Base-by-base conservation (phyloP, 2,888 invertebrate genomes). In the Apotomis turbidana region DNA sequence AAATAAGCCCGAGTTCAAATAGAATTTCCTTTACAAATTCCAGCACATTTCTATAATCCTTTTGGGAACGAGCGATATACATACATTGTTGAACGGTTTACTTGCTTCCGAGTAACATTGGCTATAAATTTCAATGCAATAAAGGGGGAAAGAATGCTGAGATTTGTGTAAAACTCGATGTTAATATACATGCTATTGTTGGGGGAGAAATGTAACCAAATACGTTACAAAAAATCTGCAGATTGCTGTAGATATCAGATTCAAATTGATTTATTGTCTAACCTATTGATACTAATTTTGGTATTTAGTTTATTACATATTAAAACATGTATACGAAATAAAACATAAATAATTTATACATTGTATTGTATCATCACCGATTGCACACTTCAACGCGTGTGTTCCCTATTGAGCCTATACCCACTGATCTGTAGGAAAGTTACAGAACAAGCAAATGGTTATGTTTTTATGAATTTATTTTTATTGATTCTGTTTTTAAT, bases 71-170 rank as follows among this genome's bases (percentile, higher is more conserved):
- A 46, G 13, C 68, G 46, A 55, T 61, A 61, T 61, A 69, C 44
- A 68, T 54, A 44, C 27, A 61, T 46, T 61, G 61, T 69, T 69
- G 68, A 69, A 55, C 61, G 61, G 54, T 54, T 69, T 69, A 61
- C 59, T 70, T 59, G 70, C 52, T 41, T 41, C 58, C 44, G 52
- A 66, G 70, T 70, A 66, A 70, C 70, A 70, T 70, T 70, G 70
- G 70, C 70, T 36, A 70, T 70, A 70, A 70, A 66, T 70, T 70
- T 59, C 8, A 60, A 51, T 60, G 64, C 64, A 59, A 59, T 59
- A 70, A 59, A 60, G 52, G 59, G 46, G 59, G 27, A 64, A 70
- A 59, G 36, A 70, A 59, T 54, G 64, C 64, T 60, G 70, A 70
- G 59, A 59, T 44, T 59, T 36, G 52, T 70, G 64, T 70, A 66